A percentile compares a stretch with the other conserved stretches of the same genome.
phyloP scores from a whole-genome alignment of 2,888 invertebrate species.

The Arrhopalites spinosus region DNA sequence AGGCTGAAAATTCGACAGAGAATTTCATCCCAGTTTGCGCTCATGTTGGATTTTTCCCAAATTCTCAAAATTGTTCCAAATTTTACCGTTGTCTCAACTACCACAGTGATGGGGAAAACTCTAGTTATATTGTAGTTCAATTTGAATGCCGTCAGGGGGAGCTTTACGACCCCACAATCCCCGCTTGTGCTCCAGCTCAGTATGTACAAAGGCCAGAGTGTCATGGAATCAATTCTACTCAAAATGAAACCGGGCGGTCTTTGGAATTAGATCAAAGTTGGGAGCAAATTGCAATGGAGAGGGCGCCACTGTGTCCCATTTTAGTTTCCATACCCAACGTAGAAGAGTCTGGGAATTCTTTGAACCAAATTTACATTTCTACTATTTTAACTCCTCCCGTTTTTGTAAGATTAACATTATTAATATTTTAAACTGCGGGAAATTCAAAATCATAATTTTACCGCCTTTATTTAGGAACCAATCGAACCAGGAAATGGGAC shows the following conservation, averaged over 20 bases:
- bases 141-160: constrained; percentile 51
- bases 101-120: constrained; percentile 34
- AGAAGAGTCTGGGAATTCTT: constrained; percentile 31
- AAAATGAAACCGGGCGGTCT: neutral
- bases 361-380: constrained; percentile 15
- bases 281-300: constrained; percentile 42
- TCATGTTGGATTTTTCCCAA: constrained; percentile 46
- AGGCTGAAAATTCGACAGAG: neutral
- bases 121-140: constrained; percentile 46
- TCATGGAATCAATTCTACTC: neutral
- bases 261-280: constrained; percentile 33
- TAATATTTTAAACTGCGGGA: too few relatives aligned
- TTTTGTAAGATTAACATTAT: too few relatives aligned
- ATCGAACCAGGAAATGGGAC: too few relatives aligned
- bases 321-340: constrained; percentile 43
- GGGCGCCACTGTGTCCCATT: constrained; percentile 31
- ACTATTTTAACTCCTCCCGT: too few relatives aligned
- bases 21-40: constrained; percentile 11
- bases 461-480: too few relatives aligned
- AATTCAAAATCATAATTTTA: too few relatives aligned
- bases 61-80: constrained; percentile 49
- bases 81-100: constrained; percentile 53
- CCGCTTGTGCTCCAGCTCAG: constrained; percentile 39
- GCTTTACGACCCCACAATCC: constrained; percentile 47
- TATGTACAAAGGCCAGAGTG: constrained; percentile 30